phyloP scores from a whole-genome alignment of 2,888 invertebrate species.

The Halictus quadricinctus region DNA sequence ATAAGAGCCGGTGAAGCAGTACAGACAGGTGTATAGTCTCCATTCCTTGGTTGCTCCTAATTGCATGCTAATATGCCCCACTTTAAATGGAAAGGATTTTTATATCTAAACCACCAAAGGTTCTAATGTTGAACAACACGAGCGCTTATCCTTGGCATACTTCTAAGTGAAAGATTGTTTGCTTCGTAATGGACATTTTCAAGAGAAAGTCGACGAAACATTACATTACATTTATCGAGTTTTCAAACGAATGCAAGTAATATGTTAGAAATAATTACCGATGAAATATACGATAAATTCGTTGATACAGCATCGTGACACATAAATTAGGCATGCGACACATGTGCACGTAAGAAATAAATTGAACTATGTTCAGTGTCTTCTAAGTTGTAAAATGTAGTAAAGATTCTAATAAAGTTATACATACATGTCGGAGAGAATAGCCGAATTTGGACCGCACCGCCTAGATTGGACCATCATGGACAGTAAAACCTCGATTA shows the following conservation, averaged over 20 bases:
- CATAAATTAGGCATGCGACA: no score
- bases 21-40: slow-evolving; percentile 52
- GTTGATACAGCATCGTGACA: no score
- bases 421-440: no score
- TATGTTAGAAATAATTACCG: background rate
- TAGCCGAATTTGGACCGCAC: no score
- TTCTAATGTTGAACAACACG: slow-evolving; percentile 17
- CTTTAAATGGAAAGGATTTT: slow-evolving; percentile 37
- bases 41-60: slow-evolving; percentile 47
- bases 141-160: slow-evolving; percentile 51
- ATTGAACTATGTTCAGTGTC: no score
- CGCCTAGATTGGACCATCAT: no score
- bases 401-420: no score
- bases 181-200: background rate
- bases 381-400: no score
- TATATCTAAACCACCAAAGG: slow-evolving; percentile 3
- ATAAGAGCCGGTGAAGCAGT: slow-evolving; percentile 25
- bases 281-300: no score
- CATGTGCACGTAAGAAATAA: no score
- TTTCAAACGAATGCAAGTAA: background rate
- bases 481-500: no score
- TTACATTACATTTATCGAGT: background rate
- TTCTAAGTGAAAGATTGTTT: background rate
- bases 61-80: slow-evolving; percentile 54
- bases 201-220: background rate